phyloP scores from a whole-genome alignment of 1,140 invertebrate genomes.

The Charaxes varanes region DNA sequence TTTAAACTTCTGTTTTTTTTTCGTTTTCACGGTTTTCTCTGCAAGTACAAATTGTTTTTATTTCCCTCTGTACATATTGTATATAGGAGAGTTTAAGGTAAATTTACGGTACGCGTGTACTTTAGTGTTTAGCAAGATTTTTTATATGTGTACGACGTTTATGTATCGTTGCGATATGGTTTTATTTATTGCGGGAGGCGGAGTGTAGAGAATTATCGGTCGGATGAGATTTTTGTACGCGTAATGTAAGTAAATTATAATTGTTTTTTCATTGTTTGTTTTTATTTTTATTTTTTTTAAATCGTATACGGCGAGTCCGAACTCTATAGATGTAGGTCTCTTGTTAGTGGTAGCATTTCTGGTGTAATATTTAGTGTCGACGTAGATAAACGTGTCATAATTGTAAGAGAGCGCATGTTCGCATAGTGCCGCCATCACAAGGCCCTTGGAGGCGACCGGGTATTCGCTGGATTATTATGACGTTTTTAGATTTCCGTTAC shows the following conservation, averaged over 20 bases:
- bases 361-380: conserved; percentile 9
- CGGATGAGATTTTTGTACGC: conserved; percentile 4
- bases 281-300: background rate
- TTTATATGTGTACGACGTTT: conserved; percentile 65
- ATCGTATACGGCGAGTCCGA: background rate
- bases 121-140: conserved; percentile 50
- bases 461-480: too few relatives aligned
- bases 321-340: background rate
- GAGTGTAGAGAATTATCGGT: conserved; percentile 36
- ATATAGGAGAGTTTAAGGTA: conserved; percentile 43
- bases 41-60: conserved; percentile 73
- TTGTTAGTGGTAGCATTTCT: conserved; percentile 27
- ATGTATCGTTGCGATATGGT: conserved; percentile 59
- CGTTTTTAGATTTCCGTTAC: too few relatives aligned
- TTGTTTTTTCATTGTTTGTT: conserved; percentile 3
- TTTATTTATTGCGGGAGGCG: conserved; percentile 38
- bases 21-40: conserved; percentile 57
- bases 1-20: conserved; percentile 29
- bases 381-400: too few relatives aligned
- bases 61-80: conserved; percentile 69
- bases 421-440: too few relatives aligned
- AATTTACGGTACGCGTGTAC: conserved; percentile 29
- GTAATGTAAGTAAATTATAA: conserved; percentile 4
- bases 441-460: too few relatives aligned
- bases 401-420: too few relatives aligned